Evolutionary conservation across 2,113 vertebrate species (phyloP), one percentile per base, ranked within the genome.

Genomic region (Lanius ludovicianus): DNA sequence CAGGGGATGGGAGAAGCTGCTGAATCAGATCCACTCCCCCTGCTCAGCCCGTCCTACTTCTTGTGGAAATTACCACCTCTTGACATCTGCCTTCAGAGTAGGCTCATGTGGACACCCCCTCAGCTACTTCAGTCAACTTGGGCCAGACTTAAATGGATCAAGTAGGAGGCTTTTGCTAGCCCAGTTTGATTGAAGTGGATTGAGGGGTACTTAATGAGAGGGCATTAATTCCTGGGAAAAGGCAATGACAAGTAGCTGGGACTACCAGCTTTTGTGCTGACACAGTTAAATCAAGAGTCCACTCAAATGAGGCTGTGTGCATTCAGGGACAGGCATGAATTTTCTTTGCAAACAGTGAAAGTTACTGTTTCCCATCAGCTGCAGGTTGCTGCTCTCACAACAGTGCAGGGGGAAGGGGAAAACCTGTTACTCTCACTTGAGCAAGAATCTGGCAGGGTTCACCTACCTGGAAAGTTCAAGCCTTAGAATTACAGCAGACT

Each of bases 81-180:
- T 80, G 68, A 39, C 71, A 53, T 77, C 50, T 70, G 79, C 47
- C 60, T 55, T 71, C 47, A 46, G 83, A 86, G 55, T 16, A 70
- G 23, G 67, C 71, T 92, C 3, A 0, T 88, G 55, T 80, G 71
- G 88, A 55, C 77, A 91, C 77, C 92, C 76, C 81, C 73, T 95
- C 94, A 93, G 86, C 89, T 78, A 89, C 94, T 78, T 92, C 1
- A 47, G 91, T 86, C 89, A 93, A 47, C 71, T 60, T 46, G 52
- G 87, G 80, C 83, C 93, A 97, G 89, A 59, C 86, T 88, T 89
- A 93, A 95, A 93, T 89, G 83, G 90, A 96, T 95, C 78, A 93
- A 93, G 86, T 39, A 46, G 90, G 85, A 96, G 90, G 85, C 46
- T 81, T 93, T 80, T 78, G 88, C 86, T 95, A 95, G 84, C 93